Conservation (phyloP, 2,888 invertebrate genomes). For the Rhagonycha fulva region DNA sequence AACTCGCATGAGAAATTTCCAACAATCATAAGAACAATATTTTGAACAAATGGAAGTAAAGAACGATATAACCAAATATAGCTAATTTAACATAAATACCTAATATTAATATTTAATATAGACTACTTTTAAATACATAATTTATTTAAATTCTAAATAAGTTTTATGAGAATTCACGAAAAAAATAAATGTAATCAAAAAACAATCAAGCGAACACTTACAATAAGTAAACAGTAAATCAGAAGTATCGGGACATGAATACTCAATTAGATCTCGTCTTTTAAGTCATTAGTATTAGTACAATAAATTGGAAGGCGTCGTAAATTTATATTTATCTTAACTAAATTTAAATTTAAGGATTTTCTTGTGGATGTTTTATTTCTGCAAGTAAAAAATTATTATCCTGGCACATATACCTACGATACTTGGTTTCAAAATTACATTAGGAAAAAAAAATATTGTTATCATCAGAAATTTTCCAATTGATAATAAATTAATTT, state of each 20-base stretch:
- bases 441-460: no score
- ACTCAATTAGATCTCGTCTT: constrained; percentile 44
- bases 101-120: no score
- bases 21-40: no score
- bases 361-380: neutral
- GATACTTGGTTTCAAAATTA: no score
- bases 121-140: neutral
- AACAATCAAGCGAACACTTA: constrained; percentile 38
- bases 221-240: constrained; percentile 38
- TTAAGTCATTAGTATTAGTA: constrained; percentile 36
- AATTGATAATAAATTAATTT: no score
- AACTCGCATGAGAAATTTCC: no score
- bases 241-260: constrained; percentile 43
- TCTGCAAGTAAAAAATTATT: neutral
- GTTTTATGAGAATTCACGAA: neutral
- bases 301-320: constrained; percentile 34
- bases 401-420: no score
- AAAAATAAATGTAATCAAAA: constrained; percentile 35
- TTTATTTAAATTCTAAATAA: neutral
- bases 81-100: no score
- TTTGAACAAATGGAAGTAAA: no score
- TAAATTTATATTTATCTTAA: constrained; percentile 41
- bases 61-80: no score
- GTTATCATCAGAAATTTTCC: no score
- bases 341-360: neutral